Evolutionary conservation across 2,888 invertebrate species (phyloP), one percentile per base, ranked within the genome.

Genomic region (Galeruca laticollis): DNA sequence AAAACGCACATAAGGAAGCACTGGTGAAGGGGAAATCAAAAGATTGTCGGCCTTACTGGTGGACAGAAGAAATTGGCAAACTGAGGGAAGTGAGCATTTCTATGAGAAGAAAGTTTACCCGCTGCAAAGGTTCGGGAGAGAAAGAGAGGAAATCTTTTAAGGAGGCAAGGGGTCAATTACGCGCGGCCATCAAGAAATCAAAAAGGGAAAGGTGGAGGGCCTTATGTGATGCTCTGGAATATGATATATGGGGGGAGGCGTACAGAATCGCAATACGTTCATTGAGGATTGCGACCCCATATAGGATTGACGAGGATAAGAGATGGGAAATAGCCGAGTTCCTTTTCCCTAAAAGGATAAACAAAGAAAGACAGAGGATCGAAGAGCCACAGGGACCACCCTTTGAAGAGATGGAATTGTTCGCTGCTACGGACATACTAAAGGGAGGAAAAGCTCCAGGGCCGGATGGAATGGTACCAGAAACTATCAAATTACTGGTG

Each of bases 401-500:
- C n/a, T n/a, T n/a, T n/a, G n/a, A n/a, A n/a, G n/a, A n/a, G n/a
- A n/a, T n/a, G n/a, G 70, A 70, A 64, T 21, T 72, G 13, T 5
- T 20, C 11, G 11, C 13, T 18, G 72, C 69, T 11, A 13, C 11
- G 11, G 33, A n/a, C 2, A 26, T 37, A 3, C 33, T 70, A 10
- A 67, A 72, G 31, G 1, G 31, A 11, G 62, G 62, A 57, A 70
- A 60, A 52, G 62, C 70, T 18, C 52, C 67, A 3, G 70, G 72
- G 10, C 56, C 60, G 18, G 72, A 72, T 21, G 61, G 61, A 3
- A 61, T 72, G 8, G 21, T 49, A 13, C 37, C 67, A 52, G 69
- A 72, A 8, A 59, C 62, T n/a, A 20, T 70, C 9, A 61, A 68
- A 33, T 51, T 11, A 11, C 20, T 57, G 13, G 63, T 52, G n/a